Evolutionary conservation across 2,888 invertebrate genomes (phyloP), one percentile per base, ranked within the genome.

Genomic region (Noctua pronuba): DNA sequence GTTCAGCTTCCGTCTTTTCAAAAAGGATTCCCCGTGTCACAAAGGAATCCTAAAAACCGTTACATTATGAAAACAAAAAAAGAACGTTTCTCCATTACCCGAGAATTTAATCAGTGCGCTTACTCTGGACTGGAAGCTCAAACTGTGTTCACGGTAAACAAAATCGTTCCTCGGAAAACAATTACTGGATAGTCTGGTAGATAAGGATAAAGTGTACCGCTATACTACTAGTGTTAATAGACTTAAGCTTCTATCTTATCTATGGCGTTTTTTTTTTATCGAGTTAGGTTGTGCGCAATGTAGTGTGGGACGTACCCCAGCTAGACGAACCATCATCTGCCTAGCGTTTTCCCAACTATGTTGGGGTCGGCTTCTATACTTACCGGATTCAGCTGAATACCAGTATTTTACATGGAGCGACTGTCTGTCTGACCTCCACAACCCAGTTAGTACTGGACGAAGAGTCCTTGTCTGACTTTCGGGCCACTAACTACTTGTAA

Each of bases 81-180:
- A 77, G 80, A 79, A n/a, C 46, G 44, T 46, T 83, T 44, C 41
- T 71, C 62, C 58, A 73, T 77, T 83, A 75, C 70, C 77, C 74
- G 67, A 73, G 44, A 76, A 83, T 85, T 84, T 85, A 83, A 87
- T 87, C 77, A 85, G 75, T 68, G 80, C 65, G 77, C 70, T 67
- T 77, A 68, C 70, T 70, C 46, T 64, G 62, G 21, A 68, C 62
- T 73, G 49, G 64, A 71, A 77, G 77, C 52, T 70, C 69, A 79
- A 85, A 80, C 74, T 83, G 77, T 69, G 75, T 60, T 70, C 44
- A 79, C 44, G 71, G 80, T 80, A 87, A 84, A 83, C 78, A 87
- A 70, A 78, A 83, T 77, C 58, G 74, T 74, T 73, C 41, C 66
- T 77, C 65, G 65, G 49, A 77, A 80, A 80, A 78, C 85, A 82